Conservation (phyloP, 2,113 vertebrate species). For the Chionomys nivalis region DNA sequence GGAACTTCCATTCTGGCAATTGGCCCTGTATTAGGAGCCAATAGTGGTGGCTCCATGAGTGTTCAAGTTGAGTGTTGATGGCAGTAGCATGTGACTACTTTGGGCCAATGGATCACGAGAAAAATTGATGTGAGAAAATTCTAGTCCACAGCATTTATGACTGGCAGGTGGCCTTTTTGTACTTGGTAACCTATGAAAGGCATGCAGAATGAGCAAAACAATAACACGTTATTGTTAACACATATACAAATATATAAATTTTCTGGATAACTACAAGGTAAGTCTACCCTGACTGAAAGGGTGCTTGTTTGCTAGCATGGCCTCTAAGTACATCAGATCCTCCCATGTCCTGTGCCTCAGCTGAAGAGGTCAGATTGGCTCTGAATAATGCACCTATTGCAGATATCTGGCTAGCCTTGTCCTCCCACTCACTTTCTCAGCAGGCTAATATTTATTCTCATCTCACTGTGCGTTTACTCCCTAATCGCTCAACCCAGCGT, state of each 20-base stretch:
- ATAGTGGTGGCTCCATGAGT: neutral
- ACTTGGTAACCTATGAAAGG: neutral
- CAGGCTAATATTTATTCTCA: neutral
- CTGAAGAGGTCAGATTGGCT: neutral
- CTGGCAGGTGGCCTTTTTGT: neutral
- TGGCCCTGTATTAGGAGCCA: neutral
- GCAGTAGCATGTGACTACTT: neutral
- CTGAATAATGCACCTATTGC: neutral
- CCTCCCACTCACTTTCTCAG: neutral
- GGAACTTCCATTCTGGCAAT: neutral
- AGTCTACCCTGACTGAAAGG: neutral
- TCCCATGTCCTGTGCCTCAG: neutral
- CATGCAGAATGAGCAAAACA: neutral
- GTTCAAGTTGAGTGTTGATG: neutral
- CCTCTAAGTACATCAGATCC: neutral
- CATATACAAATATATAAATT: neutral
- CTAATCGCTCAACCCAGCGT: neutral
- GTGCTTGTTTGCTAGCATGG: neutral
- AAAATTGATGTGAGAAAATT: neutral
- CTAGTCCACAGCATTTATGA: neutral
- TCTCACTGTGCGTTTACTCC: neutral
- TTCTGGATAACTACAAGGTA: neutral
- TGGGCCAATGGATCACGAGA: neutral
- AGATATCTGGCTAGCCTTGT: neutral
- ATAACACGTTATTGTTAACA: neutral